Base-by-base conservation (phyloP, 2,888 invertebrate genomes). In the Leptinotarsa tumamoca region DNA sequence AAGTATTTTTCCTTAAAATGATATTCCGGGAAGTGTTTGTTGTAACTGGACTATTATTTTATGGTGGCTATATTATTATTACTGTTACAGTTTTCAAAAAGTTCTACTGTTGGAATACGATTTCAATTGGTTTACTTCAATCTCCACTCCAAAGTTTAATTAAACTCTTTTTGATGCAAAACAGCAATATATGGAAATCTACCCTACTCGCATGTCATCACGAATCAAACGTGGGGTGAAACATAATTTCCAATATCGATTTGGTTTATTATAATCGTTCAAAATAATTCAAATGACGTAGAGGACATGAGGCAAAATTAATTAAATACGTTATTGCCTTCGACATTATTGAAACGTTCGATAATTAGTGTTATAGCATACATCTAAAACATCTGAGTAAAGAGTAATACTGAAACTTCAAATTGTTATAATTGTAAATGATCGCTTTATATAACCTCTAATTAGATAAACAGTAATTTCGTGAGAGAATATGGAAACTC, bases 151-250 rank as follows among this genome's bases (percentile, higher is more conserved):
- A 21, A 14, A 58, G 23, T 21, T 21, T 58, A 43, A 58, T 21
- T 58, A 14, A 15, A 58, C 1, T 4, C 4, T 58, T 58, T 58
- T 21, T 58, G 4, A 58, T 58, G 58, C 21, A 58, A 43, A 58
- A 21, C 58, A 15, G 14, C 15, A 58, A 21, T 23, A 58, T 58
- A 23, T 58, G 15, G 15, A 58, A 58, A 58, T 58, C 15, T 23
- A 58, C 58, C 58, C 43, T 21, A 58, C 58, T 21, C 14, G 58
- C 33, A 13, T 63, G 33, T 63, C 33, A 63, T 63, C 63, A 63
- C 33, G 43, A 63, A 63, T 63, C n/a, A 63, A 43, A 63, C 63
- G 63, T 13, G 13, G 63, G 33, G 63, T 43, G 27, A 13, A n/a
- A 63, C 63, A 63, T 10, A 1, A 63, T 63, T 63, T n/a, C 18